Percentiles rank a stretch among this genome's conserved stretches.
Conservation (phyloP, 2,797 vertebrate species). For the Distichodus sexfasciatus region DNA sequence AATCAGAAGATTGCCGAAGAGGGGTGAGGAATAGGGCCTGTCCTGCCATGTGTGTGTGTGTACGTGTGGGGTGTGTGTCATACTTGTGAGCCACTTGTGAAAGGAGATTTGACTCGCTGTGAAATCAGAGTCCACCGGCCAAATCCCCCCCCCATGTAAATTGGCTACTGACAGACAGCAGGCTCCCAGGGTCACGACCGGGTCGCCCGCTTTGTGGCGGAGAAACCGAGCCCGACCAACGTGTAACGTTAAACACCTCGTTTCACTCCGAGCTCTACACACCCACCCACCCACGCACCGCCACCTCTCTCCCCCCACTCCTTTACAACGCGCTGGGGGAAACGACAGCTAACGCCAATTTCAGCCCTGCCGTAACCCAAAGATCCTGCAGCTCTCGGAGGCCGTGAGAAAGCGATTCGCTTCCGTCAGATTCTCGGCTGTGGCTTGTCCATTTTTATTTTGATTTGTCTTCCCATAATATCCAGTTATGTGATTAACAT, state of each 20-base stretch:
- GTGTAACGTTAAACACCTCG: conserved; percentile 33
- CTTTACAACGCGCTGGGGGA: not conserved
- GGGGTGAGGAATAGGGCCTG: conserved; percentile 43
- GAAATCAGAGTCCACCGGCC: conserved; percentile 52
- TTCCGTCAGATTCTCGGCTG: not conserved
- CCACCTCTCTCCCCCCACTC: not conserved
- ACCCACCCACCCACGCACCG: not conserved
- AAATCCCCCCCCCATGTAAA: conserved; percentile 40
- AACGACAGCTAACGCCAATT: not conserved
- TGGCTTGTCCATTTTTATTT: too few relatives aligned
- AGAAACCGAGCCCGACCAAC: conserved; percentile 35
- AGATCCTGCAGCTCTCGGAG: not conserved
- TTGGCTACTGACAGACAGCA: conserved; percentile 54
- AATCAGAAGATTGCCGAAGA: not conserved
- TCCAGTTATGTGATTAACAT: too few relatives aligned
- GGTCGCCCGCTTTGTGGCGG: conserved; percentile 42
- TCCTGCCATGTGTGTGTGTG: not conserved
- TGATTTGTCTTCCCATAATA: too few relatives aligned
- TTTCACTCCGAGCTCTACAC: conserved; percentile 22
- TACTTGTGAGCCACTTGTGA: conserved; percentile 49
- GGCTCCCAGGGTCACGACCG: conserved; percentile 44
- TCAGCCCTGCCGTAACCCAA: not conserved
- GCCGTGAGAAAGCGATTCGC: not conserved
- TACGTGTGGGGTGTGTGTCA: not conserved
- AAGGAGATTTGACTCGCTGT: conserved; percentile 56